Evolutionary conservation across 2,113 vertebrate genomes (phyloP).

Genomic region (Crotophaga sulcirostris): DNA sequence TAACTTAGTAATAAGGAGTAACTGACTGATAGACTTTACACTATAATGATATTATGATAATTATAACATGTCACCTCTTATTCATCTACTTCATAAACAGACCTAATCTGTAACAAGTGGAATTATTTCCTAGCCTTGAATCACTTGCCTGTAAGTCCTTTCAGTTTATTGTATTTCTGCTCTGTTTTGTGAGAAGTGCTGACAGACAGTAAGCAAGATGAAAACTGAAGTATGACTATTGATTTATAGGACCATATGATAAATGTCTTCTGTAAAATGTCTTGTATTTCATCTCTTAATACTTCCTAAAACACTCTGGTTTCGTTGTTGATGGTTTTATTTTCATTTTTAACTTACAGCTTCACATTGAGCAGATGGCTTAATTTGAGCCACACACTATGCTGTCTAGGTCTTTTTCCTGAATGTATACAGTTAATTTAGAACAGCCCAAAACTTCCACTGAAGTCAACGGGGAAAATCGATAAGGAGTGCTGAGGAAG

Average conservation of each 20-base stretch:
- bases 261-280: not conserved
- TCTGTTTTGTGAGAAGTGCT: not conserved
- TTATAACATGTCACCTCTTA: not conserved
- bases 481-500: conserved; percentile 26
- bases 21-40: not conserved
- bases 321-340: not conserved
- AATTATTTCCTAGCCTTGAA: not conserved
- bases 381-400: not conserved
- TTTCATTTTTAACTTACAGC: not conserved
- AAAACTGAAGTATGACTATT: not conserved
- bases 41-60: not conserved
- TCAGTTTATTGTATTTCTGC: not conserved
- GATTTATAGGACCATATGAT: conserved; percentile 11
- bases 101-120: not conserved
- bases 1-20: not conserved
- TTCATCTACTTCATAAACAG: not conserved
- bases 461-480: not conserved
- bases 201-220: not conserved
- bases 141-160: not conserved
- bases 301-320: not conserved
- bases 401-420: conserved; percentile 4
- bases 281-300: not conserved
- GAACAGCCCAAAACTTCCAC: conserved; percentile 3
- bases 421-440: conserved; percentile 16
- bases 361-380: conserved; percentile 26